These are phyloP conservation scores for Eubucco bourcierii DNA, from an alignment of 2,113 vertebrate genomes.

Conservation along the genomic window DNA sequence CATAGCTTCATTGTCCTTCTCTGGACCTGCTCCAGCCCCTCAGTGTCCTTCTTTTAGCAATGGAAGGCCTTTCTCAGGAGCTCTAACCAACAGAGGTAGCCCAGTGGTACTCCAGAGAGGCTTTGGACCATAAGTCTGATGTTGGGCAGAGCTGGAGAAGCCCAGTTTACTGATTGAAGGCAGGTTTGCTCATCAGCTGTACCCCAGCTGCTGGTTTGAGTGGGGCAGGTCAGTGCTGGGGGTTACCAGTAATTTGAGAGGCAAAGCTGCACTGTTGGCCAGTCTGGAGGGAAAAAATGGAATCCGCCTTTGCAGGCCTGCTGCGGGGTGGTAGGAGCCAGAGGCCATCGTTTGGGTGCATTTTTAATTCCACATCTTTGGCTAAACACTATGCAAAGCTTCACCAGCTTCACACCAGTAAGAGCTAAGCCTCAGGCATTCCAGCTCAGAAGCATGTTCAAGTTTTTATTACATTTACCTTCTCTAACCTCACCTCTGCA, in stretches of 20 bases:
- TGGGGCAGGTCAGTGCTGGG: not conserved
- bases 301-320: accelerated
- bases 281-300: not conserved
- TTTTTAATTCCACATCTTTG: not conserved
- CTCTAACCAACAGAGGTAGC: no score
- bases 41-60: no score
- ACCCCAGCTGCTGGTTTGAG: not conserved
- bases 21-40: no score
- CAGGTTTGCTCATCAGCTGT: not conserved
- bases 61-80: not conserved
- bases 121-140: not conserved
- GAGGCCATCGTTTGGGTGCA: not conserved
- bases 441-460: not conserved
- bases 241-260: not conserved
- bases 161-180: not conserved
- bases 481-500: not conserved
- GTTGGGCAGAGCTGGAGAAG: not conserved
- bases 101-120: not conserved
- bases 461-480: not conserved
- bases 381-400: not conserved
- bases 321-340: not conserved
- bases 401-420: not conserved
- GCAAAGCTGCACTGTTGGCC: not conserved
- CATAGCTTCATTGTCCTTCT: no score
- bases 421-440: not conserved